These are phyloP conservation scores for Pyrgus malvae DNA, from an alignment of 2,888 invertebrate genomes.

Conservation along the genomic window DNA sequence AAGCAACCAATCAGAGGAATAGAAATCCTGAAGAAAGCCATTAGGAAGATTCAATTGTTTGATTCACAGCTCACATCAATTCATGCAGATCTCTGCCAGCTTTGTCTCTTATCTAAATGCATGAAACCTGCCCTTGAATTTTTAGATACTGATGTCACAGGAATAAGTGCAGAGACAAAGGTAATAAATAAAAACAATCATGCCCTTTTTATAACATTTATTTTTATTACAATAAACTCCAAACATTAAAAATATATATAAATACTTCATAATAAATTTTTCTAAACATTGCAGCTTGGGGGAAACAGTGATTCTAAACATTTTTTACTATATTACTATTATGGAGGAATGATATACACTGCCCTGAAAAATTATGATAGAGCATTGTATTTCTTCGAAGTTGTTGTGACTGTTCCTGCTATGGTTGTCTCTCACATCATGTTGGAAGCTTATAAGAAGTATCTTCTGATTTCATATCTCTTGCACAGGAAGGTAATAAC, in stretches of 20 bases:
- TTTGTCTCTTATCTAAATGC: slow-evolving; percentile 94
- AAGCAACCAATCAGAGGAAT: slow-evolving; percentile 93
- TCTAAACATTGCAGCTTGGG: slow-evolving; percentile 77
- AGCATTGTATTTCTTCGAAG: slow-evolving; percentile 97
- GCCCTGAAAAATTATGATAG: slow-evolving; percentile 96
- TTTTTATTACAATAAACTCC: slow-evolving; percentile 17
- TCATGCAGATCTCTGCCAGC: slow-evolving; percentile 95
- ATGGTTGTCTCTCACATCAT: slow-evolving; percentile 97
- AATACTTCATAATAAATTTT: not conserved
- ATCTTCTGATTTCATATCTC: slow-evolving; percentile 94
- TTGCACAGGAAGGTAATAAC: slow-evolving; percentile 91
- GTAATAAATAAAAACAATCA: slow-evolving; percentile 46
- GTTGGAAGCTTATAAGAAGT: slow-evolving; percentile 98
- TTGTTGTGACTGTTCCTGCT: slow-evolving; percentile 96
- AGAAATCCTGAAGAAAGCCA: slow-evolving; percentile 89
- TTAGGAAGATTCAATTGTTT: slow-evolving; percentile 92
- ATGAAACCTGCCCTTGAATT: slow-evolving; percentile 95
- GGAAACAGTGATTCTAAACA: slow-evolving; percentile 93
- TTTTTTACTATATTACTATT: slow-evolving; percentile 97
- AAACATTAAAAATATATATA: not conserved
- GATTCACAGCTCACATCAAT: slow-evolving; percentile 96
- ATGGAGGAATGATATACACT: slow-evolving; percentile 98
- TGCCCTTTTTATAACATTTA: slow-evolving; percentile 22
- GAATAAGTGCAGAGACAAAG: slow-evolving; percentile 90
- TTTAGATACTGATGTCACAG: slow-evolving; percentile 94